Evolutionary conservation across 2,888 invertebrate species (phyloP).

Genomic region (Halictus quadricinctus): DNA sequence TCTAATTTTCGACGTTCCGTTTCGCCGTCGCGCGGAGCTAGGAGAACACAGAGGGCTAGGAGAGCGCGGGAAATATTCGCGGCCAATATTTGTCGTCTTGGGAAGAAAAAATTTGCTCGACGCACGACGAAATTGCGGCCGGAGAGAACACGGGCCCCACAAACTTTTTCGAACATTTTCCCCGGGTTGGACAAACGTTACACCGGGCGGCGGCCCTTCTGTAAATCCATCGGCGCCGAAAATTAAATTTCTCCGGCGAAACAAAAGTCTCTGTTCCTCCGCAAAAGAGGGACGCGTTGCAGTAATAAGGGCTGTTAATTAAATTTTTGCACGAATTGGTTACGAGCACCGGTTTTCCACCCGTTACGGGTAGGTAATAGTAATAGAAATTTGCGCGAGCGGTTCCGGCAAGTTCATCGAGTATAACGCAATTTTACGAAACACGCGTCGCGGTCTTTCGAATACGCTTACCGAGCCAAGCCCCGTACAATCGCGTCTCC

Average conservation of each 20-base stretch:
- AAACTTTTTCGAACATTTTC: neutral
- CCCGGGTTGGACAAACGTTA: neutral
- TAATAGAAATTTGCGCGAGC: conserved; percentile 22
- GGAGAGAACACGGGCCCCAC: neutral
- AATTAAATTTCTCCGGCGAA: conserved; percentile 23
- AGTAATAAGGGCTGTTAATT: conserved; percentile 34
- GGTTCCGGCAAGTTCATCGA: conserved; percentile 18
- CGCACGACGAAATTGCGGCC: neutral
- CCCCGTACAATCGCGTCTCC: conserved; percentile 47
- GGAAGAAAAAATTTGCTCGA: conserved; percentile 14
- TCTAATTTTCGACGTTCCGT: conserved; percentile 27
- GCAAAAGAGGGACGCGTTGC: conserved; percentile 23
- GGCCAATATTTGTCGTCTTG: conserved; percentile 17
- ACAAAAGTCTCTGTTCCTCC: conserved; percentile 25
- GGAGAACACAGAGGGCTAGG: neutral
- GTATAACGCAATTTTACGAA: conserved; percentile 16
- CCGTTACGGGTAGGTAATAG: neutral
- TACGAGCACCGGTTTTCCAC: neutral
- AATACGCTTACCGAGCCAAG: conserved; percentile 30
- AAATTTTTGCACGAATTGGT: conserved; percentile 27
- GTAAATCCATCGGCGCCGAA: conserved; percentile 20
- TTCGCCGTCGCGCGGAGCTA: neutral
- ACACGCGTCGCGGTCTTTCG: conserved; percentile 10
- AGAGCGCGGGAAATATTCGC: neutral
- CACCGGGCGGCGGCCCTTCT: neutral